phyloP scores from a whole-genome alignment of 2,113 vertebrate species.

The Gambusia holbrooki region DNA sequence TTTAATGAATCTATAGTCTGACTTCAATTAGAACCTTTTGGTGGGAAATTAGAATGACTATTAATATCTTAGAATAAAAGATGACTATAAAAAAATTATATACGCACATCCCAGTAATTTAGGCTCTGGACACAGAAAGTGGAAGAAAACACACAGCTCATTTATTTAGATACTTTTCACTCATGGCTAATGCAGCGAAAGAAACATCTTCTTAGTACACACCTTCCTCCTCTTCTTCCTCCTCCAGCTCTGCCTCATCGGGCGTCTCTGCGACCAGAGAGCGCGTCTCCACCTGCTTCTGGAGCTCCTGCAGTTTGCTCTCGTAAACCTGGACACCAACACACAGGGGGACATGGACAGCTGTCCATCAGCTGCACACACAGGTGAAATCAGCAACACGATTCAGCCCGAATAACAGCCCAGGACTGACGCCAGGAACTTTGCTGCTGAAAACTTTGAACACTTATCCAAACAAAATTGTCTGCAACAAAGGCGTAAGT shows the following conservation, averaged over 20 bases:
- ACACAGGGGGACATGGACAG: slow-evolving; percentile 46
- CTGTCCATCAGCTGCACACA: slow-evolving; percentile 46
- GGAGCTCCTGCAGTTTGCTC: slow-evolving; percentile 95
- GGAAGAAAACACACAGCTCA: slow-evolving; percentile 17
- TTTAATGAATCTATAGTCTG: slow-evolving; percentile 8
- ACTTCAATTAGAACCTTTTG: slow-evolving; percentile 15
- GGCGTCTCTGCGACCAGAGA: slow-evolving; percentile 92
- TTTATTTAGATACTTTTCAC: slow-evolving; percentile 13
- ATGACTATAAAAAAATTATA: slow-evolving; percentile 30
- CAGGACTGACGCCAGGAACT: neutral
- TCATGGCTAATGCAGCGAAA: neutral
- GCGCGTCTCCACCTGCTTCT: slow-evolving; percentile 96
- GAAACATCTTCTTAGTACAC: slow-evolving; percentile 30
- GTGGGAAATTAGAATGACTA: slow-evolving; percentile 48
- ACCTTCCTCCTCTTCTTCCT: slow-evolving; percentile 89
- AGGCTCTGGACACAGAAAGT: slow-evolving; percentile 64
- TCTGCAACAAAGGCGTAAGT: too few relatives aligned
- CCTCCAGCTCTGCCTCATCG: slow-evolving; percentile 93
- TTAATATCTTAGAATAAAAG: slow-evolving; percentile 30
- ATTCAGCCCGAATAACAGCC: neutral
- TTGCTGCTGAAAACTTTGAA: neutral
- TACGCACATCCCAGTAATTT: slow-evolving; percentile 69
- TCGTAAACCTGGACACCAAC: slow-evolving; percentile 92
- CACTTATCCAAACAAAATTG: too few relatives aligned
- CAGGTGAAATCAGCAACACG: slow-evolving; percentile 12